Evolutionary conservation across 2,113 vertebrate species (phyloP).

Genomic region (Pygoscelis adeliae): DNA sequence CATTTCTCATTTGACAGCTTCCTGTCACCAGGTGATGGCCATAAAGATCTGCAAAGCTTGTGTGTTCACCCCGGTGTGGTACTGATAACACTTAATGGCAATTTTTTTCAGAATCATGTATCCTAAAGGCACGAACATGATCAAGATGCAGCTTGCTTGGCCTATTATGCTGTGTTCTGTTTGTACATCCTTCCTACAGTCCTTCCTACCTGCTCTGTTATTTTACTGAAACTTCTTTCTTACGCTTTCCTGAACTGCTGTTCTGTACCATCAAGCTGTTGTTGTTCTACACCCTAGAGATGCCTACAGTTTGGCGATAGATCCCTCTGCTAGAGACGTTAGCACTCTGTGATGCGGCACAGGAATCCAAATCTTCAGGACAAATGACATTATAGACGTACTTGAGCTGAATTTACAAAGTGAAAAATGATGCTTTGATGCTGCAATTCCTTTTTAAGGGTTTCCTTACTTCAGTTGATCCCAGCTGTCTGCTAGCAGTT

Average conservation of each 20-base stretch:
- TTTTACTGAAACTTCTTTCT: not conserved
- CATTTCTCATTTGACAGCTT: not conserved
- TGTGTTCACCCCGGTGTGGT: not conserved
- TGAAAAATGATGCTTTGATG: not conserved
- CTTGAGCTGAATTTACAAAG: not conserved
- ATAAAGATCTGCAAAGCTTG: not conserved
- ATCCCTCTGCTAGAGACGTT: not conserved
- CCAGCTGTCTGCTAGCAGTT: not conserved
- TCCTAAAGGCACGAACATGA: not conserved
- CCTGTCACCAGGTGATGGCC: not conserved
- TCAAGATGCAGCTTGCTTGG: not conserved
- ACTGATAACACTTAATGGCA: not conserved
- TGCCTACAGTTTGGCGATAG: not conserved
- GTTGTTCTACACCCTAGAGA: not conserved
- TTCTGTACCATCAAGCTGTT: not conserved
- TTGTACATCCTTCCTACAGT: not conserved
- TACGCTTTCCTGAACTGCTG: not conserved
- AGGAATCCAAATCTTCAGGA: not conserved
- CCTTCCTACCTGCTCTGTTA: not conserved
- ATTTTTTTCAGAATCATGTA: not conserved
- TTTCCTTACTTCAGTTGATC: not conserved
- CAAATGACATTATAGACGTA: not conserved
- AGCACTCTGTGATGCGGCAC: not conserved
- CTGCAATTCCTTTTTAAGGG: not conserved
- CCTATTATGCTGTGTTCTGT: not conserved